Conservation (phyloP, 2,797 vertebrate genomes). For the Manis javanica region DNA sequence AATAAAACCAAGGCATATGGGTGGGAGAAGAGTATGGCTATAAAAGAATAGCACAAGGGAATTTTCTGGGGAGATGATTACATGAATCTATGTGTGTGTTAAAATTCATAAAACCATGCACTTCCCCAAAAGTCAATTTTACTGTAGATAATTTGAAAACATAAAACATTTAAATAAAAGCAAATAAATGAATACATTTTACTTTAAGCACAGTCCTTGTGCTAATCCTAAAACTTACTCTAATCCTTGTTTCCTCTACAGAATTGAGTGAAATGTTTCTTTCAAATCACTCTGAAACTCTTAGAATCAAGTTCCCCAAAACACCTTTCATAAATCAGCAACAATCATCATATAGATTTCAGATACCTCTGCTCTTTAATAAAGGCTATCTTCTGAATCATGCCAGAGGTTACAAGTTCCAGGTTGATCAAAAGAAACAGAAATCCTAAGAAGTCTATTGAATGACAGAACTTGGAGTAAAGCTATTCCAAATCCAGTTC, state of each 20-base stretch:
- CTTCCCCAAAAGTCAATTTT: constrained; percentile 35
- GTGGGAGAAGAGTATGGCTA: neutral
- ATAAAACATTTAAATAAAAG: constrained; percentile 32
- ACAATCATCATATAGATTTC: neutral
- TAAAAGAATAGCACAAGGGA: neutral
- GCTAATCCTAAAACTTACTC: constrained; percentile 20
- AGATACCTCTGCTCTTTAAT: constrained; percentile 16
- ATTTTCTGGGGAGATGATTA: constrained; percentile 8
- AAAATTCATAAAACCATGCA: constrained; percentile 1
- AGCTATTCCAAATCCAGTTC: constrained; percentile 11
- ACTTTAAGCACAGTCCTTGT: neutral
- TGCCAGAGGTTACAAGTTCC: neutral
- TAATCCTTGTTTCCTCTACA: constrained; percentile 49
- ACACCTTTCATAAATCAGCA: neutral
- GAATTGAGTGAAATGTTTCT: constrained; percentile 37
- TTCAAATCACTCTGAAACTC: constrained; percentile 52
- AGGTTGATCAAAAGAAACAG: constrained; percentile 26
- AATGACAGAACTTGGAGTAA: neutral
- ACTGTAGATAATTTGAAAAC: neutral
- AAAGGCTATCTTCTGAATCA: constrained; percentile 35
- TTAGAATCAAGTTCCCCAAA: constrained; percentile 47
- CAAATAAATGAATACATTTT: constrained; percentile 39
- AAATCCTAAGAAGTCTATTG: constrained; percentile 53
- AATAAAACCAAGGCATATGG: constrained; percentile 50
- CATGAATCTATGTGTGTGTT: neutral